A percentile compares a stretch with the other conserved stretches of the same genome.
phyloP scores from a whole-genome alignment of 2,113 vertebrate species.

The Megaptera novaeangliae region DNA sequence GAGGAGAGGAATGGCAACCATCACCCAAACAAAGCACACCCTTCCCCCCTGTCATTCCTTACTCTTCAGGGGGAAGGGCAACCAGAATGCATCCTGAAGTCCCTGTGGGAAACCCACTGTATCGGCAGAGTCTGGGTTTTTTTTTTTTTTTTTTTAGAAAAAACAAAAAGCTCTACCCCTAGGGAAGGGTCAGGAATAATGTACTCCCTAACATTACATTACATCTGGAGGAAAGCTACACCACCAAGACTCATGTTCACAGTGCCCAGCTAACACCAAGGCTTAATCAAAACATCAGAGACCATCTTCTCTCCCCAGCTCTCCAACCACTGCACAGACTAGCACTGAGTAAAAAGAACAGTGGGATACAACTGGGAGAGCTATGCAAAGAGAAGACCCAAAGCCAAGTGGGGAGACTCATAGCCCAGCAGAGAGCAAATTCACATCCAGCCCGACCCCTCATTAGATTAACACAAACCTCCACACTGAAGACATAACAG shows the following conservation, averaged over 20 bases:
- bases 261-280: not conserved
- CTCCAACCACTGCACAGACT: not conserved
- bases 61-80: not conserved
- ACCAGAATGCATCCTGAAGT: not conserved
- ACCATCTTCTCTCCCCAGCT: not conserved
- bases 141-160: no score
- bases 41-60: not conserved
- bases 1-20: not conserved
- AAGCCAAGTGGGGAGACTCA: not conserved
- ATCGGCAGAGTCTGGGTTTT: no score
- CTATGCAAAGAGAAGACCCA: not conserved
- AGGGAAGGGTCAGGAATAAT: not conserved
- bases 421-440: not conserved
- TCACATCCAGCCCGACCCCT: not conserved
- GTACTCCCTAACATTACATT: not conserved
- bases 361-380: not conserved
- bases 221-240: no score
- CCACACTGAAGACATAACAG: not conserved
- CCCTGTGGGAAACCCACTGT: not conserved
- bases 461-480: not conserved
- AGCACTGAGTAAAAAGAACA: not conserved
- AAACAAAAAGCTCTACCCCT: not conserved
- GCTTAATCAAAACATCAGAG: not conserved
- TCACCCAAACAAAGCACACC: not conserved
- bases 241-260: not conserved